Evolutionary conservation across 53 echinoderm and acorn worm genomes (phyloP).

Genomic region (Henricia sp.): DNA sequence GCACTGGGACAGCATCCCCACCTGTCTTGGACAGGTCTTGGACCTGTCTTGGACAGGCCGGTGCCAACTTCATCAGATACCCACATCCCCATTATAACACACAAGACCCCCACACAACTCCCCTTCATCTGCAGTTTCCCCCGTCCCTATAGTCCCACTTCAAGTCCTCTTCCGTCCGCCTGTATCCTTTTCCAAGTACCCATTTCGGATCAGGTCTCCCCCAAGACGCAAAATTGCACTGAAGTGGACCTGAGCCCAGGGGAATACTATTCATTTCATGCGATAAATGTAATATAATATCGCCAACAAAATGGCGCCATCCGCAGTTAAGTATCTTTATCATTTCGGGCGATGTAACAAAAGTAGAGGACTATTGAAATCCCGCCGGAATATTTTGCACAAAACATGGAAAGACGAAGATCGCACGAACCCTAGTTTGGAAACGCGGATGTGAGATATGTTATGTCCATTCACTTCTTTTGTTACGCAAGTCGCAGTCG

Average conservation of each 20-base stretch:
- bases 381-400: too few relatives aligned
- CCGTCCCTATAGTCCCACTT: background rate
- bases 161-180: background rate
- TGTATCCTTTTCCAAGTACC: conserved; percentile 38
- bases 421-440: too few relatives aligned
- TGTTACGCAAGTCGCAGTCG: too few relatives aligned
- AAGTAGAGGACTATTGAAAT: too few relatives aligned
- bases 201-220: conserved; percentile 51
- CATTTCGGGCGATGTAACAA: too few relatives aligned
- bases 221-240: conserved; percentile 36
- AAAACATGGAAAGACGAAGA: too few relatives aligned
- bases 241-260: conserved; percentile 34
- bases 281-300: conserved; percentile 10
- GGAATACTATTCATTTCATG: conserved; percentile 31
- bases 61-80: conserved; percentile 19
- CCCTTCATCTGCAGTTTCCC: background rate
- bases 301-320: conserved; percentile 39
- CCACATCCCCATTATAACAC: background rate
- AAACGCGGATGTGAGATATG: too few relatives aligned
- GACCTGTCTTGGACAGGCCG: conserved; percentile 6
- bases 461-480: too few relatives aligned
- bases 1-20: too few relatives aligned
- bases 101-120: background rate
- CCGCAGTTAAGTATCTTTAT: too few relatives aligned
- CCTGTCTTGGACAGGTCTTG: background rate